Base-by-base conservation (phyloP, 2,888 invertebrate genomes). In the Chrysolina haemoptera region DNA sequence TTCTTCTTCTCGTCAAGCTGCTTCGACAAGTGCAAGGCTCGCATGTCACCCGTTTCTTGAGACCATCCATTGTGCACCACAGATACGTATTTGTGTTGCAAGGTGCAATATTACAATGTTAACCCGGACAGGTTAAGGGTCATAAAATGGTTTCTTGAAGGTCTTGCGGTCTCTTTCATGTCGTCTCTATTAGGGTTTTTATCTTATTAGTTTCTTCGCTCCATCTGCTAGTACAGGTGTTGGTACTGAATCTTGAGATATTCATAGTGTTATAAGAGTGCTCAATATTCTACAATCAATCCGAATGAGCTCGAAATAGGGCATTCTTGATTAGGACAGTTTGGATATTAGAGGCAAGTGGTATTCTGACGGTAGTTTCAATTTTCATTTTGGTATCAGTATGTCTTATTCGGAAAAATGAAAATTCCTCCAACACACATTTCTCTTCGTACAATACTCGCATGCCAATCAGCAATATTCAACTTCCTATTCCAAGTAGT, bases 111-210 rank as follows among this genome's bases (percentile, higher is more conserved):
- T 80, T 78, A 79, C 77, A 79, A 79, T 80, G 79, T 80, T 79
- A 79, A 80, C 78, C 77, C 64, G 73, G 46, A 41, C 67, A 68
- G 78, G 79, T 80, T 69, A 79, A 62, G 76, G 80, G 81, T 81
- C 79, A 73, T 14, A 64, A 76, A 78, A 79, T 79, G 79, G 79
- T 76, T 77, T 78, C 76, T 76, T 76, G 78, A 79, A 77, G 80
- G 72, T 74, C 62, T 67, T 64, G 79, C 81, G 81, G 81, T 75
- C 68, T 73, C 80, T 82, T 82, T 82, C 78, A 82, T 81, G 79
- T 80, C 70, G 75, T 77, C 80, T 81, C 79, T 79, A 82, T 81
- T 81, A 81, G 79, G 70, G 71, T 79, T 81, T 81, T 82, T 79
- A 77, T 78, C 75, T 76, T 77, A 73, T 77, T 78, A 75, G 71